A percentile compares a stretch with the other conserved stretches of the same genome.
Conservation (phyloP, 2,797 vertebrate genomes). For the Schizothorax lantsangensis region DNA sequence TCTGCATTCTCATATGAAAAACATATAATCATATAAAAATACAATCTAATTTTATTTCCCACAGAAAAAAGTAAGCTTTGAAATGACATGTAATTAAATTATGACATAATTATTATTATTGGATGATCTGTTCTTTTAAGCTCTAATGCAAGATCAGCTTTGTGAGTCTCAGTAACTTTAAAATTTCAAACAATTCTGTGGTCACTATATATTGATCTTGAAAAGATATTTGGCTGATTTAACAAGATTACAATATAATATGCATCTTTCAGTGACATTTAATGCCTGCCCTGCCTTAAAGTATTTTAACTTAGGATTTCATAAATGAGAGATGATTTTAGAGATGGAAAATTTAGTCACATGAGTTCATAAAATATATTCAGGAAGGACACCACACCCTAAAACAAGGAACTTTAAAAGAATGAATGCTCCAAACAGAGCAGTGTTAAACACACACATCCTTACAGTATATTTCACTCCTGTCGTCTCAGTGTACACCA, state of each 20-base stretch:
- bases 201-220: background rate
- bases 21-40: background rate
- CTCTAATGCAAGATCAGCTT: background rate
- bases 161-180: background rate
- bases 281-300: background rate
- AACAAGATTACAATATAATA: background rate
- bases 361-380: slow-evolving; percentile 40
- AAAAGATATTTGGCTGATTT: background rate
- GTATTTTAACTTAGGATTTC: background rate
- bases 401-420: slow-evolving; percentile 64
- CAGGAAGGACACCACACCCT: slow-evolving; percentile 52
- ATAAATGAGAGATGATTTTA: background rate
- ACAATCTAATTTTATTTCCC: background rate
- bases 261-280: background rate
- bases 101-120: background rate
- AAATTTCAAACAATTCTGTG: background rate
- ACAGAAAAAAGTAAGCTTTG: background rate
- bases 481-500: slow-evolving; percentile 81
- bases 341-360: slow-evolving; percentile 23
- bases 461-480: background rate
- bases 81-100: no score
- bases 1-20: background rate
- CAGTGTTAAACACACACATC: background rate
- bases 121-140: background rate
- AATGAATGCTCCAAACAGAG: slow-evolving; percentile 12